Base-by-base conservation (phyloP, 1,140 invertebrate species). In the Lithobius niger region DNA sequence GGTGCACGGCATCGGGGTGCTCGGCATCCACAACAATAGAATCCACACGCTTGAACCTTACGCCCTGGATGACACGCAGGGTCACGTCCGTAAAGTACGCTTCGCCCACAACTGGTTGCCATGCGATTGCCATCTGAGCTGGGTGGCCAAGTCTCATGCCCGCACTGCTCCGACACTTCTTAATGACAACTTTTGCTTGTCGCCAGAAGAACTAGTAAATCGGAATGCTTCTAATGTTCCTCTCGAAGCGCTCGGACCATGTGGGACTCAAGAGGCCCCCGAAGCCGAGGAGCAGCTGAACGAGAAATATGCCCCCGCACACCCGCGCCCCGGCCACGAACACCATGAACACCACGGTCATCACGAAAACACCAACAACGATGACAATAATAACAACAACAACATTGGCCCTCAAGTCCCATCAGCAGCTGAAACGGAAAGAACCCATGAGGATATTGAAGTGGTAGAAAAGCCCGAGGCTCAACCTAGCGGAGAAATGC, bases 41-140 rank as follows among this genome's bases (percentile, higher is more conserved):
- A 52, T 59, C 26, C 24, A 26, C 3, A 44, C 40, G 21, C 22
- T 57, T 19, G 55, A 52, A 26, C 55, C 55, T 18, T 27, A 44
- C 16, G 45, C 56, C 2, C 42, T 59, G 15, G 31, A 43, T 40
- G 28, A 55, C 6, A 22, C 27, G 3, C 21, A n/a, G 16, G 24
- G 40, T 21, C 28, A 53, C 18, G 54, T 58, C 10, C 27, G 40
- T 15, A 57, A 57, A 24, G 25, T 59, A n/a, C 48, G 31, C 18
- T 53, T 53, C 21, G 10, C 21, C 10, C 24, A 40, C 19, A 59
- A 59, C 55, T 43, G 21, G n/a, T 25, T 59, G 15, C 31, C 47
- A 1, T 59, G 57, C 47, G 57, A 59, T 47, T 59, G 57, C 50
- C 27, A 56, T 22, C 40, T 59, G 10, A 21, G 48, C 6, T 57